Evolutionary conservation across 2,797 vertebrate genomes (phyloP).

Genomic region (Thaleichthys pacificus): DNA sequence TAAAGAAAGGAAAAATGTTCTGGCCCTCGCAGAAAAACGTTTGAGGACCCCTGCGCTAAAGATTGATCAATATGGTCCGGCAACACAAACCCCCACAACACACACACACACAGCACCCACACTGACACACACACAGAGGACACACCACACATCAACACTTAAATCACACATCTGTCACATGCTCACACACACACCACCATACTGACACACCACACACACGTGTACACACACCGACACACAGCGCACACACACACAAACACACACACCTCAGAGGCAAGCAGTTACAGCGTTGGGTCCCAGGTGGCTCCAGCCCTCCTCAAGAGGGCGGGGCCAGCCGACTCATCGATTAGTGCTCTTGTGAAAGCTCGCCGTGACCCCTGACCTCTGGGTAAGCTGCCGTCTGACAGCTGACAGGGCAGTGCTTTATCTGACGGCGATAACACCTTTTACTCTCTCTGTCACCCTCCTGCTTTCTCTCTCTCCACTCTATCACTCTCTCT

Average conservation of each 20-base stretch:
- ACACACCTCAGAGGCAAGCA: constrained; percentile 82
- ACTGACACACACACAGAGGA: no score
- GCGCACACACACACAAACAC: constrained; percentile 40
- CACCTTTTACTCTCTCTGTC: no score
- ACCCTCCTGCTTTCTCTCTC: constrained; percentile 6
- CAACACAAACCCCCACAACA: constrained; percentile 30
- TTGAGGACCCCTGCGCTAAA: constrained; percentile 50
- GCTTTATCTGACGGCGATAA: constrained; percentile 59
- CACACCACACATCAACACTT: no score
- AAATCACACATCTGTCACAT: no score
- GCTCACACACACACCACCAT: constrained; percentile 41
- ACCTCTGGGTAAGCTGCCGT: constrained; percentile 71
- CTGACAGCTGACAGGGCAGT: constrained; percentile 77
- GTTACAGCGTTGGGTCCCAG: constrained; percentile 84
- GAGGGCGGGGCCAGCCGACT: constrained; percentile 71
- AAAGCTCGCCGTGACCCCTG: constrained; percentile 68
- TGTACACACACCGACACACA: constrained; percentile 26
- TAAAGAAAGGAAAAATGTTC: no score
- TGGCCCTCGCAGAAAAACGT: no score
- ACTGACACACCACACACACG: not conserved
- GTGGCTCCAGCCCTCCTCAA: constrained; percentile 83
- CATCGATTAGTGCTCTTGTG: constrained; percentile 79
- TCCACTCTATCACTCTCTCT: not conserved
- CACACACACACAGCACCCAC: constrained; percentile 28
- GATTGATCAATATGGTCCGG: constrained; percentile 88